phyloP scores from a whole-genome alignment of 2,888 invertebrate genomes.

The Cartodere bifasciata region DNA sequence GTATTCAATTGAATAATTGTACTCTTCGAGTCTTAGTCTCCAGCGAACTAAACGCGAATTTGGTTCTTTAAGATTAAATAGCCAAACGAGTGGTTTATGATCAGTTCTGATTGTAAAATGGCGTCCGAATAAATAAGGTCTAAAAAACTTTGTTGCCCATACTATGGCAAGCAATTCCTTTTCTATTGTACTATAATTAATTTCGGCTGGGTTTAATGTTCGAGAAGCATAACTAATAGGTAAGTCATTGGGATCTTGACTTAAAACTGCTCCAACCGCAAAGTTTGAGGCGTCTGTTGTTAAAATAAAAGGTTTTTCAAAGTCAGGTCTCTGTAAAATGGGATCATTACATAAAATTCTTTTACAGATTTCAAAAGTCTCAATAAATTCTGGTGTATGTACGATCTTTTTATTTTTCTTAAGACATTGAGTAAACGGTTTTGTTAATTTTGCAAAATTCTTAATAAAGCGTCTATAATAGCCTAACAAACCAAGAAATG shows the following conservation, averaged over 20 bases:
- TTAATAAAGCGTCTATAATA: conserved; percentile 11
- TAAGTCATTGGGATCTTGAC: conserved; percentile 15
- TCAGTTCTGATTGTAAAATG: conserved; percentile 15
- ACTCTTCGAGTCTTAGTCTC: conserved; percentile 12
- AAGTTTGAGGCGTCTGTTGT: conserved; percentile 22
- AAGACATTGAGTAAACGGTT: conserved; percentile 11
- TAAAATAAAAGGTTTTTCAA: conserved; percentile 19
- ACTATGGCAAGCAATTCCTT: conserved; percentile 16
- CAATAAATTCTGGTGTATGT: conserved; percentile 3
- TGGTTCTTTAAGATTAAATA: conserved; percentile 14
- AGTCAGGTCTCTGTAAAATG: conserved; percentile 14
- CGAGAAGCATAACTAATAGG: conserved; percentile 16
- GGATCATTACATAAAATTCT: conserved; percentile 12
- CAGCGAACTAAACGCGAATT: conserved; percentile 12
- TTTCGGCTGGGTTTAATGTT: conserved; percentile 17
- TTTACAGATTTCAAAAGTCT: conserved; percentile 10
- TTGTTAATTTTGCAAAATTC: conserved; percentile 13
- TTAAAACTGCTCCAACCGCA: conserved; percentile 20
- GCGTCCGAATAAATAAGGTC: conserved; percentile 16
- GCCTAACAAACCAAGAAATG: conserved; percentile 8
- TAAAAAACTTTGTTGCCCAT: conserved; percentile 15
- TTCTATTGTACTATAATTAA: conserved; percentile 18
- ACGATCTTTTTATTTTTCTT: conserved; percentile 10
- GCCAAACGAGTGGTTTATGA: conserved; percentile 18
- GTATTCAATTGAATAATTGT: too few relatives aligned